phyloP scores from a whole-genome alignment of 2,797 vertebrate species.

The Neoniphon sammara region DNA sequence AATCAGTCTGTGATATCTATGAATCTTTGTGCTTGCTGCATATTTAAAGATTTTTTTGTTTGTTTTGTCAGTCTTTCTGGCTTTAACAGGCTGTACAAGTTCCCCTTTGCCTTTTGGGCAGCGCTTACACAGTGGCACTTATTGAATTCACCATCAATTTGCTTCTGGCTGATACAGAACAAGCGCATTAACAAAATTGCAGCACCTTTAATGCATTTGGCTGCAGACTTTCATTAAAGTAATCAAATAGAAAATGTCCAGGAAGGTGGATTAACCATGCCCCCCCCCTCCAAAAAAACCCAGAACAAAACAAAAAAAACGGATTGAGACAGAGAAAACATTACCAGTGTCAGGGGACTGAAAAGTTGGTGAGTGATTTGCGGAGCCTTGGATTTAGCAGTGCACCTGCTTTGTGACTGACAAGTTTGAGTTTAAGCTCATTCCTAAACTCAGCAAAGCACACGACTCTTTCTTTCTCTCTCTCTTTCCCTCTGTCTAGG shows the following conservation, averaged over 20 bases:
- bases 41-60: too few species aligned
- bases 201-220: too few species aligned
- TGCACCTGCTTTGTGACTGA: neutral
- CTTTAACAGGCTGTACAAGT: neutral
- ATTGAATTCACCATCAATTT: too few species aligned
- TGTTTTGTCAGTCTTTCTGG: neutral
- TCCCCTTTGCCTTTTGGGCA: neutral
- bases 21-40: too few species aligned
- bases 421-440: neutral
- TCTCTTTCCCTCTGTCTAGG: constrained; percentile 61
- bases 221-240: neutral
- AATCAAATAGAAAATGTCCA: neutral
- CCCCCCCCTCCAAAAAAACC: too few species aligned
- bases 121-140: neutral
- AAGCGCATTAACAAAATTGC: too few species aligned
- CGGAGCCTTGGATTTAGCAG: neutral
- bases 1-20: neutral
- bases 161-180: too few species aligned
- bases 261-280: too few species aligned
- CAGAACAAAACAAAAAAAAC: too few species aligned
- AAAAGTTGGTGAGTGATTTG: too few species aligned
- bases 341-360: too few species aligned
- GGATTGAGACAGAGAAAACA: neutral
- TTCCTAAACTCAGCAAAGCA: neutral
- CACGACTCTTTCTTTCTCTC: neutral